These are phyloP conservation scores for Leptobrachium ailaonicum DNA, from an alignment of 2,113 vertebrate species.

Conservation along the genomic window DNA sequence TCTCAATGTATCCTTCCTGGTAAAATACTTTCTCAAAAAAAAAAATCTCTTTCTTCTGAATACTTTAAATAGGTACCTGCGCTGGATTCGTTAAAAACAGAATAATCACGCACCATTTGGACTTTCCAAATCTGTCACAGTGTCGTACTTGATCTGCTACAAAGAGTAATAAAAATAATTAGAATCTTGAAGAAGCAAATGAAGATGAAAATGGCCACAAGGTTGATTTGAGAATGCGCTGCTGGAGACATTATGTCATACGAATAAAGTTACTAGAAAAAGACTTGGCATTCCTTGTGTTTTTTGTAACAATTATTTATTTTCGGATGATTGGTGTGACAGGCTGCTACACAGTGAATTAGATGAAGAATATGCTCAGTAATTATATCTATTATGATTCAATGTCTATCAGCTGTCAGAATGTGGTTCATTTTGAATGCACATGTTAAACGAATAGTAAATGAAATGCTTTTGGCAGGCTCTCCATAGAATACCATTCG, in stretches of 20 bases:
- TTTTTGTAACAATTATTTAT: conserved; percentile 42
- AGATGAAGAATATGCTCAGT: conserved; percentile 29
- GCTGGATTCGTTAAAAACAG: too few species aligned
- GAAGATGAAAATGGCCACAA: too few species aligned
- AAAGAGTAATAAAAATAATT: too few species aligned
- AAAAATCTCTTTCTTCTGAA: too few species aligned
- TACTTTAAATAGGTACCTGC: too few species aligned
- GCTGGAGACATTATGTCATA: conserved; percentile 27
- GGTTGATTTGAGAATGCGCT: not conserved
- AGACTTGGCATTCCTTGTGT: conserved; percentile 4
- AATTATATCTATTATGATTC: conserved; percentile 41
- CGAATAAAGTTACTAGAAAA: conserved; percentile 29
- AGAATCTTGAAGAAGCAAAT: too few species aligned
- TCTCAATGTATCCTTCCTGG: too few species aligned
- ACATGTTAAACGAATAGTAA: conserved; percentile 6
- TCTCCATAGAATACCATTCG: not conserved
- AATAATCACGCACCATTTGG: too few species aligned
- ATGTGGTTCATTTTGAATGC: conserved; percentile 3
- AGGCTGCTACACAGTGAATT: conserved; percentile 28
- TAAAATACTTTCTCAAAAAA: too few species aligned
- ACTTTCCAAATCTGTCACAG: too few species aligned
- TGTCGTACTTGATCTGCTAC: too few species aligned
- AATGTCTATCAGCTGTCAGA: conserved; percentile 41
- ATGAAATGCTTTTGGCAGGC: not conserved
- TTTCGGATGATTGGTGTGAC: conserved; percentile 31